Conservation (phyloP, 2,797 vertebrate species). For the Poeciliopsis infans region DNA sequence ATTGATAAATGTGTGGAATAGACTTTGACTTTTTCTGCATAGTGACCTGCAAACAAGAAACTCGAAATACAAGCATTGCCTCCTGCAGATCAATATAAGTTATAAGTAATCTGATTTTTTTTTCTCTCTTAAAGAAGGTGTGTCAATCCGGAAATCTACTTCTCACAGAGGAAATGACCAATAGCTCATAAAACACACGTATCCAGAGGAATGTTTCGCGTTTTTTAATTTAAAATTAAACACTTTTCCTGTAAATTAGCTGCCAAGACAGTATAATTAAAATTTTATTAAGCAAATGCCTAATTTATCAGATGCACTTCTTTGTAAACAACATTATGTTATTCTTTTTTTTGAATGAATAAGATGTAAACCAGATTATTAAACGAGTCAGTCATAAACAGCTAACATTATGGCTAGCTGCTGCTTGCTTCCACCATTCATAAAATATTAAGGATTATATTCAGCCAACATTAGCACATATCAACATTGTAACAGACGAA, state of each 20-base stretch:
- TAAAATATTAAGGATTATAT: conserved; percentile 25
- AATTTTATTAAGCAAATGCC: background rate
- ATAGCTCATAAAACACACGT: background rate
- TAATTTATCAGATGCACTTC: background rate
- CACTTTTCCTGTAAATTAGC: background rate
- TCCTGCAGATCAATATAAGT: background rate
- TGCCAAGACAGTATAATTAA: background rate
- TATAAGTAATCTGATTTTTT: background rate
- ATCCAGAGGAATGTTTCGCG: background rate
- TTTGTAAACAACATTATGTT: background rate
- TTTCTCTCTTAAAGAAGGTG: background rate
- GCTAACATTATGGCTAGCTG: conserved; percentile 52
- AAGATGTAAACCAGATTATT: background rate
- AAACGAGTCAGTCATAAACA: conserved; percentile 30
- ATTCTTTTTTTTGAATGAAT: background rate
- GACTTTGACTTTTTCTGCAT: background rate
- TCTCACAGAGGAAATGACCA: background rate
- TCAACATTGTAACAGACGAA: background rate
- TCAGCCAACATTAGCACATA: conserved; percentile 4
- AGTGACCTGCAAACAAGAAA: background rate
- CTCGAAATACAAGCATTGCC: background rate
- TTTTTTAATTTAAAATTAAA: background rate
- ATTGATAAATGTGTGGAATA: conserved; percentile 12
- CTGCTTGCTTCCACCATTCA: conserved; percentile 46
- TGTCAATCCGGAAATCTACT: conserved; percentile 6